These are phyloP conservation scores for Musca vetustissima DNA, from an alignment of 1,140 invertebrate species.

Conservation along the genomic window DNA sequence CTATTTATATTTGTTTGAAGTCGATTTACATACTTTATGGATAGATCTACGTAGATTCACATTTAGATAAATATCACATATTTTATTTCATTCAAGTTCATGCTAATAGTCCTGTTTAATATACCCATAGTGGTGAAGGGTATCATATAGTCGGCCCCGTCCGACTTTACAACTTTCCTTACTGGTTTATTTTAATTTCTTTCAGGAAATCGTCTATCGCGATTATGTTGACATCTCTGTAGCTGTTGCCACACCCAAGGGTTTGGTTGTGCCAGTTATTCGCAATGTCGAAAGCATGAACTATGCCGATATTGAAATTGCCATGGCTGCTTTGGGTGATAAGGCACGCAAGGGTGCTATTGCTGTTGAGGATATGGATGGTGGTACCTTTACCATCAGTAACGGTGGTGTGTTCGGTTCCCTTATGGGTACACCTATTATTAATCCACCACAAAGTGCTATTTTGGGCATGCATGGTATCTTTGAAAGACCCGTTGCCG, in stretches of 20 bases:
- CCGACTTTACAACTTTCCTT: no score
- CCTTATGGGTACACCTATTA: conserved; percentile 97
- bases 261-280: conserved; percentile 96
- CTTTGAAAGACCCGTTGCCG: conserved; percentile 91
- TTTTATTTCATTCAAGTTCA: no score
- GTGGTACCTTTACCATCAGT: conserved; percentile 99
- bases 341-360: conserved; percentile 86
- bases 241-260: conserved; percentile 99
- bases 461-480: conserved; percentile 99
- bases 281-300: conserved; percentile 96
- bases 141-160: no score
- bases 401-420: conserved; percentile 99
- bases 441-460: conserved; percentile 99
- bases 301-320: conserved; percentile 95
- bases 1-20: no score
- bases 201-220: conserved; percentile 88
- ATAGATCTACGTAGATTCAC: no score
- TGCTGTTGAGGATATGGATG: conserved; percentile 99
- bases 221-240: conserved; percentile 99
- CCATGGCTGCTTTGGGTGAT: conserved; percentile 85
- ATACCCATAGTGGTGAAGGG: no score
- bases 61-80: no score
- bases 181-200: neutral
- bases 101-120: no score
- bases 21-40: no score